These are phyloP conservation scores for Thunnus maccoyii DNA, from an alignment of 2,113 vertebrate species.

Conservation along the genomic window DNA sequence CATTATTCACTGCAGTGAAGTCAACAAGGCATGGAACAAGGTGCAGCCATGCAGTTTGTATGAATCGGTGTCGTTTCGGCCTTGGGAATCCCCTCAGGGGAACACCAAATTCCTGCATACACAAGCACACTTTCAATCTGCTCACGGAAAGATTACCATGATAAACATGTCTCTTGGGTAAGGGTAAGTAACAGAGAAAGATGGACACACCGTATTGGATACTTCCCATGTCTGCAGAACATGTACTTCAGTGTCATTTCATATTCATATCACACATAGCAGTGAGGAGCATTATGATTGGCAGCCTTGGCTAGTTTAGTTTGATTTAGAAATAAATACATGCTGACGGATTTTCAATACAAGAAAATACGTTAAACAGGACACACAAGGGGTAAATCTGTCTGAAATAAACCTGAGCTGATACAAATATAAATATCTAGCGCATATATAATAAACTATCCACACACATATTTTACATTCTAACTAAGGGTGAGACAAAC, in stretches of 20 bases:
- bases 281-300: constrained; percentile 15
- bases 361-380: not conserved
- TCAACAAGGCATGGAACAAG: constrained; percentile 49
- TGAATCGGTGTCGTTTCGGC: constrained; percentile 35
- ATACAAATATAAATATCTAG: constrained; percentile 5
- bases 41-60: constrained; percentile 49
- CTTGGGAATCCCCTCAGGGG: constrained; percentile 56
- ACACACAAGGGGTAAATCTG: not conserved
- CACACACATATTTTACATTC: constrained; percentile 10
- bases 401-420: constrained; percentile 2
- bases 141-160: constrained; percentile 43
- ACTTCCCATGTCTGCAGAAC: constrained; percentile 38
- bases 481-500: constrained; percentile 28
- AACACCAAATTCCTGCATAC: constrained; percentile 7
- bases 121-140: constrained; percentile 22
- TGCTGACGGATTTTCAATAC: not conserved
- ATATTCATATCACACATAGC: constrained; percentile 59
- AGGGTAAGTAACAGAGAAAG: constrained; percentile 33
- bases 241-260: constrained; percentile 34
- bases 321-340: constrained; percentile 42
- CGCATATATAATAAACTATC: constrained; percentile 13
- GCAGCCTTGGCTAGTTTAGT: constrained; percentile 24
- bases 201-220: constrained; percentile 53
- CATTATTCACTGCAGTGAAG: constrained; percentile 46
- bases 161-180: constrained; percentile 50